Evolutionary conservation across 1,140 invertebrate genomes (phyloP).

Genomic region (Drosophila subpulchrella): DNA sequence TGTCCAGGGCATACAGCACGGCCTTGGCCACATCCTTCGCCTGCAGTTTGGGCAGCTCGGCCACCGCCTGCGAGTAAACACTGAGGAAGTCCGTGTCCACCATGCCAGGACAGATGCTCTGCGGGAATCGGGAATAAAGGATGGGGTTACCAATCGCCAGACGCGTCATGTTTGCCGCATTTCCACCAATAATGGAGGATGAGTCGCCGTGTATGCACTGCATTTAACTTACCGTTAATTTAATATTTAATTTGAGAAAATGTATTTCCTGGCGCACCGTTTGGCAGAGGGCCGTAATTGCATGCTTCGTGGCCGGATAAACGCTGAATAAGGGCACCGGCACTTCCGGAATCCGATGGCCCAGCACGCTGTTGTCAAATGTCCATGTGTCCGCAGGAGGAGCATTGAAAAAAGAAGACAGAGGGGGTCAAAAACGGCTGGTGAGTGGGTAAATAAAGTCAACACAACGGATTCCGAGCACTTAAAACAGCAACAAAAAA

Average conservation of each 20-base stretch:
- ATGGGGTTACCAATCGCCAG: slow-evolving; percentile 25
- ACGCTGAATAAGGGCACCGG: slow-evolving; percentile 85
- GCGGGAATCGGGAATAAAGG: slow-evolving; percentile 22
- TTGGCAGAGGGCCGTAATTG: slow-evolving; percentile 86
- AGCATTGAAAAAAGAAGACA: slow-evolving; percentile 1
- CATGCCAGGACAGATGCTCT: slow-evolving; percentile 87
- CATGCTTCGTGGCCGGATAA: slow-evolving; percentile 87
- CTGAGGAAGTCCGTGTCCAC: slow-evolving; percentile 86
- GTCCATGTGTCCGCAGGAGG: slow-evolving; percentile 10
- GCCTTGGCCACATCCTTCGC: slow-evolving; percentile 85
- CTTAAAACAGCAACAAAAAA: slow-evolving; percentile 68
- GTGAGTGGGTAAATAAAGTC: slow-evolving; percentile 72
- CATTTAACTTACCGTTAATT: slow-evolving; percentile 85
- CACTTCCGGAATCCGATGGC: slow-evolving; percentile 85
- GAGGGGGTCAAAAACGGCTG: slow-evolving; percentile 1
- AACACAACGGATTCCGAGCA: slow-evolving; percentile 71
- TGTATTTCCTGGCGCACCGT: slow-evolving; percentile 87
- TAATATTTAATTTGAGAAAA: slow-evolving; percentile 85
- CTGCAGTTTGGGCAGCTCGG: slow-evolving; percentile 84
- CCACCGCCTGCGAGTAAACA: slow-evolving; percentile 79
- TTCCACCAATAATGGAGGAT: slow-evolving; percentile 2
- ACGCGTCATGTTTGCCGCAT: slow-evolving; percentile 48
- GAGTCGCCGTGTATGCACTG: slow-evolving; percentile 62
- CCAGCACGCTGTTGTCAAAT: slow-evolving; percentile 84
- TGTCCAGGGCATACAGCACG: slow-evolving; percentile 85